Conservation (phyloP, 1,140 invertebrate genomes). For the Aphaenogaster ashmeadi region DNA sequence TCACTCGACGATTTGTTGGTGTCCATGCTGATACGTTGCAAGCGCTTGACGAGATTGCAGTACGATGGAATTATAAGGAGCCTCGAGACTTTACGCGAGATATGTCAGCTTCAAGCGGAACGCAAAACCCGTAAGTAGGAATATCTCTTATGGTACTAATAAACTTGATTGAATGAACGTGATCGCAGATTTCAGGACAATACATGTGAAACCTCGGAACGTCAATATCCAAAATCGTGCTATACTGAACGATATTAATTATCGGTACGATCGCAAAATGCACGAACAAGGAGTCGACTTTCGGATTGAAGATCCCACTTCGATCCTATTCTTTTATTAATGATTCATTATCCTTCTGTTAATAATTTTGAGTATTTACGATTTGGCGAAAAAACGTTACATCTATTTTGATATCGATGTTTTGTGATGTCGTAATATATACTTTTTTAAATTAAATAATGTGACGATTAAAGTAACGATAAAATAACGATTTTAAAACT, state of each 20-base stretch:
- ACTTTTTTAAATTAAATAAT: background rate
- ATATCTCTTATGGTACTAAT: background rate
- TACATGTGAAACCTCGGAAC: conserved; percentile 84
- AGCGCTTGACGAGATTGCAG: conserved; percentile 83
- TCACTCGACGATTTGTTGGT: conserved; percentile 85
- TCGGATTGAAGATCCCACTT: conserved; percentile 84
- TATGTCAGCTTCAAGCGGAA: conserved; percentile 84
- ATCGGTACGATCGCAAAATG: conserved; percentile 81
- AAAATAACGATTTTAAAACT: background rate
- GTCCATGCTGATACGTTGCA: conserved; percentile 82
- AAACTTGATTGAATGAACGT: conserved; percentile 11
- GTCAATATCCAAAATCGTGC: conserved; percentile 79
- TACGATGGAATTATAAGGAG: conserved; percentile 86
- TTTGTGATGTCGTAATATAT: background rate
- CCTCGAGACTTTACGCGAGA: conserved; percentile 83
- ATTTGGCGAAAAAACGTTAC: conserved; percentile 3
- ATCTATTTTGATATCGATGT: conserved; percentile 30
- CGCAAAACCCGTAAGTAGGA: conserved; percentile 80
- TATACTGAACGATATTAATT: conserved; percentile 81
- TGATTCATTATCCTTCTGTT: background rate
- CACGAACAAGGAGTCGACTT: conserved; percentile 83
- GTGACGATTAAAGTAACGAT: background rate
- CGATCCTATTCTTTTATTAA: conserved; percentile 72
- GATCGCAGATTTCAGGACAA: conserved; percentile 80
- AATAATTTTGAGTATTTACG: conserved; percentile 30